These are phyloP conservation scores for Trimorus sp. DNA, from an alignment of 2,888 invertebrate genomes.

Conservation along the genomic window DNA sequence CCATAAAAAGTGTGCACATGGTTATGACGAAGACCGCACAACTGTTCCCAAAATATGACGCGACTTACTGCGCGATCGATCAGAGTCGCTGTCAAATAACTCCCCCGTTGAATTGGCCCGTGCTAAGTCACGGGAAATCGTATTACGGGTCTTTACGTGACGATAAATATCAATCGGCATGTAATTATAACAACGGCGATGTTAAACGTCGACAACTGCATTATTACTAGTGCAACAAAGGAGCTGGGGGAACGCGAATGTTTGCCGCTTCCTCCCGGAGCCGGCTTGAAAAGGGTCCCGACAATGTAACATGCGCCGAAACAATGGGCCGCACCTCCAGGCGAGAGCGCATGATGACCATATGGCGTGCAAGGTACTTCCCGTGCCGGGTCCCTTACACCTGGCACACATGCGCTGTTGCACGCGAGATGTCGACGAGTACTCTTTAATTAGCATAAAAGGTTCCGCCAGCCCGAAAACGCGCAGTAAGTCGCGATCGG, in stretches of 20 bases:
- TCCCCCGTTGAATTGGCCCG: not conserved
- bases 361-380: slow-evolving; percentile 63
- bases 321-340: slow-evolving; percentile 60
- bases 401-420: slow-evolving; percentile 48
- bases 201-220: slow-evolving; percentile 53
- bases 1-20: slow-evolving; percentile 8
- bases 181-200: slow-evolving; percentile 46
- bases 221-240: slow-evolving; percentile 48
- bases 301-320: slow-evolving; percentile 48
- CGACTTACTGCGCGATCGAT: slow-evolving; percentile 30
- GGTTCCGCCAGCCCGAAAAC: not conserved
- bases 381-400: slow-evolving; percentile 46
- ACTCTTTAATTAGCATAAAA: slow-evolving; percentile 34
- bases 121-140: slow-evolving; percentile 16
- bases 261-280: slow-evolving; percentile 38
- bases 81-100: slow-evolving; percentile 16
- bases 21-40: slow-evolving; percentile 12
- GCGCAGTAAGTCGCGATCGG: too few species aligned
- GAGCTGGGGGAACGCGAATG: slow-evolving; percentile 24
- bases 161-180: slow-evolving; percentile 55
- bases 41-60: slow-evolving; percentile 27
- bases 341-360: slow-evolving; percentile 56
- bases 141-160: slow-evolving; percentile 34
- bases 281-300: slow-evolving; percentile 39
- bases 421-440: slow-evolving; percentile 17